Base-by-base conservation (phyloP, 2,888 invertebrate species). In the Oxytorus armatus region DNA sequence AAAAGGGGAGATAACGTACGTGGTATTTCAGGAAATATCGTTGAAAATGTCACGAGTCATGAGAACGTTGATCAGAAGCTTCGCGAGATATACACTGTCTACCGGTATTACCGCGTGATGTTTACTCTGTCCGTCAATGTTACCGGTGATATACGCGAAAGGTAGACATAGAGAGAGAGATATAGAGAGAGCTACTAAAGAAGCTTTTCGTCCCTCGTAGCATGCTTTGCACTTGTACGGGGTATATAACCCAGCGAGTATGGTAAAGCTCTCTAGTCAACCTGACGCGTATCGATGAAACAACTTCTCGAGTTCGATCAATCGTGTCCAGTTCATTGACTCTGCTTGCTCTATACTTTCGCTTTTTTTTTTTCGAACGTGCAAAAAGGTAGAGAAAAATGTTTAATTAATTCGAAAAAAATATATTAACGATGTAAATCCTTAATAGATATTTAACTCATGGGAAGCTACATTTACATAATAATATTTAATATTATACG, bases 251-350 rank as follows among this genome's bases (percentile, higher is more conserved):
- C 51, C 36, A 33, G 1, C 11, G 36, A 39, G 18, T 59, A 39
- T 53, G 65, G 57, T 36, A 8, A 16, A 49, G 59, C 61, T 33
- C 61, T 68, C 68, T 69, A 59, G 49, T 29, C 76, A 59, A 51
- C 76, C 44, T 51, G 39, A 69, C 51, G 44, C 61, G 68, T 69
- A 76, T 76, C 76, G 76, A 76, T 76, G 69, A 76, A 76, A 76
- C 76, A 76, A 66, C 51, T 61, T 53, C 29, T 16, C 61, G 23
- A 61, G 61, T 68, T 69, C 59, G 68, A 76, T 76, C 68, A 76
- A 69, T 76, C 76, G 36, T 47, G 65, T 66, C 51, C 47, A 57
- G 68, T 61, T 76, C 76, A 61, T 68, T 76, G 68, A 68, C 59
- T 69, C 53, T 69, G 59, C 51, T 29, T 51, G 23, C 59, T 68